Evolutionary conservation across 2,888 invertebrate species (phyloP), one percentile per base, ranked within the genome.

Genomic region (Dorcus hopei): DNA sequence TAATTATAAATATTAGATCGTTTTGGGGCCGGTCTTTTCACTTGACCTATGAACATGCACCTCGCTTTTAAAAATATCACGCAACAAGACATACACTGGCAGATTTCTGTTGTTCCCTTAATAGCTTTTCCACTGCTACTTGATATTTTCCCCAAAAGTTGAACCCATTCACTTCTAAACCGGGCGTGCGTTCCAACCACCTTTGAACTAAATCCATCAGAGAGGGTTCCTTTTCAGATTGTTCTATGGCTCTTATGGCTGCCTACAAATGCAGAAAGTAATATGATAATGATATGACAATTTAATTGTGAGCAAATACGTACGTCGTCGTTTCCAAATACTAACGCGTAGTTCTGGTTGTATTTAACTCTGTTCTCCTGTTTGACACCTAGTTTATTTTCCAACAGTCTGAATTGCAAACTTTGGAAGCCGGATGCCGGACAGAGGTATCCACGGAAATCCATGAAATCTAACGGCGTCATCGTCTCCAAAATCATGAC

Each of bases 381-480:
- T 55, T 87, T 86, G 1, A 91, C 80, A 0, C 91, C 91, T 62
- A 91, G 74, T 80, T 97, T 98, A 75, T 98, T 99, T 80, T 99
- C 99, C 56, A 99, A 80, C 16, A 99, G 81, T 11, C 99, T 87
- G 78, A 99, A 99, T 78, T 99, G 95, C 40, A 97, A 79, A 71
- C 97, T 97, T 76, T 99, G 99, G 77, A 99, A 99, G 1, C 99
- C 99, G 0, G 98, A 98, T 0, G 98, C 97, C 0, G 98, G 94
- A 9, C 93, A 89, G 40, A 99, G 81, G 74, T 94, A 94, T 65
- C 91, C 87, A 49, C 98, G 87, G 79, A 99, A 99, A 72, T 97
- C 97, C 90, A 99, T 93, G 74, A 99, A 99, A 79, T 99, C 99
- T 59, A 97, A 79, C 0, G 99, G 97, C 0, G 97, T 97, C 99